Percentiles rank a stretch among this genome's conserved stretches.
phyloP scores from a whole-genome alignment of 2,113 vertebrate species.

The Cyanoderma ruficeps region DNA sequence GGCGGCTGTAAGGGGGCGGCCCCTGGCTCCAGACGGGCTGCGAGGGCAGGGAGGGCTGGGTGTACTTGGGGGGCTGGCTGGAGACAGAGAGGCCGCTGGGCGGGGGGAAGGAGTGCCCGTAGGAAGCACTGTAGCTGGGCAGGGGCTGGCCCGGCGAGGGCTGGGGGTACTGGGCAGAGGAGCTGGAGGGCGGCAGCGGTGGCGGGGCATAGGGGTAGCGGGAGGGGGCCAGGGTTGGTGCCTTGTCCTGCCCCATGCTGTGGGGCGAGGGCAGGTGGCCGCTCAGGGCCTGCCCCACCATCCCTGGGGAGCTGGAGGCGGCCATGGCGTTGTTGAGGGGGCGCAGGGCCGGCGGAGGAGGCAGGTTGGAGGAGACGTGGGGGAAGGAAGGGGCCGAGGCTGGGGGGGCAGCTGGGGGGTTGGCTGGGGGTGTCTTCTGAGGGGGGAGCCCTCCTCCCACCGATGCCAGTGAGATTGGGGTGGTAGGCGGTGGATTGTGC shows the following conservation, averaged over 20 bases:
- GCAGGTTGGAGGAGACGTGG: slow-evolving; percentile 79
- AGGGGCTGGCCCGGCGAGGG: slow-evolving; percentile 59
- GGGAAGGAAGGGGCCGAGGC: slow-evolving; percentile 65
- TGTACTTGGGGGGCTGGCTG: slow-evolving; percentile 77
- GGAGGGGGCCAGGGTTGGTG: not conserved
- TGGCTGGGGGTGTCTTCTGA: slow-evolving; percentile 72
- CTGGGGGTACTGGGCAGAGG: slow-evolving; percentile 66
- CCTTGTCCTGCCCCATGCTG: not conserved
- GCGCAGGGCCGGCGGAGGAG: slow-evolving; percentile 87
- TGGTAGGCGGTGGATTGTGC: slow-evolving; percentile 82
- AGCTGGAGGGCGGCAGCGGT: slow-evolving; percentile 43
- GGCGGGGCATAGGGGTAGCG: not conserved
- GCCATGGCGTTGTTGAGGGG: not conserved
- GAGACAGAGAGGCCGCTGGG: slow-evolving; percentile 68
- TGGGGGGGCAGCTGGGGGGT: slow-evolving; percentile 51
- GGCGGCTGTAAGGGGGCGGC: slow-evolving; percentile 70
- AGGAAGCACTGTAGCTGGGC: slow-evolving; percentile 70
- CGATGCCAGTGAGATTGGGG: slow-evolving; percentile 73
- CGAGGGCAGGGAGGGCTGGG: slow-evolving; percentile 75
- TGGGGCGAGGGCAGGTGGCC: not conserved
- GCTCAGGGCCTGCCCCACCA: not conserved
- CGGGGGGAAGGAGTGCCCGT: slow-evolving; percentile 69
- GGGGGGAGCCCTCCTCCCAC: slow-evolving; percentile 64
- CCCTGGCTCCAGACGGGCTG: slow-evolving; percentile 79
- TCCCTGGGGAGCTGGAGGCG: not conserved